Conservation (phyloP, 92 coral and sea anemone species). For the Virgularia gustaviana region DNA sequence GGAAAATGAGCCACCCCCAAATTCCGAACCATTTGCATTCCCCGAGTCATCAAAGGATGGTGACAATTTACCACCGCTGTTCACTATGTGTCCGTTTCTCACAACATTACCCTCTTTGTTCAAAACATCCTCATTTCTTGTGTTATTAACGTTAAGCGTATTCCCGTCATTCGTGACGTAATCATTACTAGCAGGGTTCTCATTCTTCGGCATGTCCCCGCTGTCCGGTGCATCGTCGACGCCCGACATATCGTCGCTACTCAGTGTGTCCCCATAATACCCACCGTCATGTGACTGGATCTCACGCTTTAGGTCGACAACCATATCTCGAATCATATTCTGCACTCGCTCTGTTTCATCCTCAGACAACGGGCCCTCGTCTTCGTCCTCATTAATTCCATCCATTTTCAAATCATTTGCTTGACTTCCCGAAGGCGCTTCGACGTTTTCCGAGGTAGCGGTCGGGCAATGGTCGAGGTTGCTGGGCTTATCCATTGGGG, state of each 20-base stretch:
- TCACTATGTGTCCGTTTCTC: no score
- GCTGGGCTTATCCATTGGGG: not conserved
- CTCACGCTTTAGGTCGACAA: constrained; percentile 7
- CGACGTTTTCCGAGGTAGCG: not conserved
- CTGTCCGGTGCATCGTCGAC: no score
- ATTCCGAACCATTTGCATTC: not conserved
- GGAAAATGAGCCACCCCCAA: not conserved
- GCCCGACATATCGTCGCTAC: not conserved
- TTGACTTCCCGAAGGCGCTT: not conserved
- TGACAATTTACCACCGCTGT: no score
- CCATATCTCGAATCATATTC: constrained; percentile 9
- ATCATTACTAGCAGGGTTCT: no score
- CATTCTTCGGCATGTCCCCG: no score
- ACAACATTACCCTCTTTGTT: no score
- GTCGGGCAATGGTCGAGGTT: not conserved
- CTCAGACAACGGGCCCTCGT: not conserved
- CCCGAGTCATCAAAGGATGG: constrained; percentile 11
- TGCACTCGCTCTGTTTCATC: constrained; percentile 31
- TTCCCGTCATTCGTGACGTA: no score
- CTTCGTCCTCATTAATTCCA: not conserved
- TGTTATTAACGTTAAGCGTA: no score
- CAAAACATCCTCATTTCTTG: no score
- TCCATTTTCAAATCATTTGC: not conserved
- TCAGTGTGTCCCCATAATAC: not conserved
- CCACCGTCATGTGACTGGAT: not conserved